Evolutionary conservation across 2,888 invertebrate genomes (phyloP).

Genomic region (Apamea sordens): DNA sequence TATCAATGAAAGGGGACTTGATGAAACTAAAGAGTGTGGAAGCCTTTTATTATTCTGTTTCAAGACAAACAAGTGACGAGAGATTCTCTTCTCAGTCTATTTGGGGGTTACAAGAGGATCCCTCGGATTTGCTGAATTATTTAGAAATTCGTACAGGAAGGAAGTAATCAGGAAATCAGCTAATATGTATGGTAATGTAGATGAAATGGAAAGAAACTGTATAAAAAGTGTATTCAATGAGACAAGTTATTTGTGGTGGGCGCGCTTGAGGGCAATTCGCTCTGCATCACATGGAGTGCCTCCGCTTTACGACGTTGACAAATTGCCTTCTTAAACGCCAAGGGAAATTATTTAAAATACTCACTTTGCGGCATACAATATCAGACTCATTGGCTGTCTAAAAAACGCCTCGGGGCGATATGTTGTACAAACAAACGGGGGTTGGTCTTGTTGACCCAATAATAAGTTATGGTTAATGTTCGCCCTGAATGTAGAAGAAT

Average conservation of each 20-base stretch:
- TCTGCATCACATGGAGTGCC: slow-evolving; percentile 55
- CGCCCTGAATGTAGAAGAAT: slow-evolving; percentile 4
- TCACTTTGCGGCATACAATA: slow-evolving; percentile 56
- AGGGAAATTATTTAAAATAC: slow-evolving; percentile 80
- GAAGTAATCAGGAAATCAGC: slow-evolving; percentile 57
- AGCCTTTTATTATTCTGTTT: slow-evolving; percentile 29
- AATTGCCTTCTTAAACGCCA: slow-evolving; percentile 73
- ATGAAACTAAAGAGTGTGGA: neutral
- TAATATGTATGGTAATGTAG: slow-evolving; percentile 60
- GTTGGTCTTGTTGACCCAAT: slow-evolving; percentile 11
- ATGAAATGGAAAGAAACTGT: slow-evolving; percentile 52
- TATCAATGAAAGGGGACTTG: too few species aligned
- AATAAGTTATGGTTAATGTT: slow-evolving; percentile 11
- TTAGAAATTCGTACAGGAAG: slow-evolving; percentile 41
- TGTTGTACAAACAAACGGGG: neutral
- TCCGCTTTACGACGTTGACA: slow-evolving; percentile 75
- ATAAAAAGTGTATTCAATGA: slow-evolving; percentile 58
- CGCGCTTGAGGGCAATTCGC: slow-evolving; percentile 40
- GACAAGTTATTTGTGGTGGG: slow-evolving; percentile 44
- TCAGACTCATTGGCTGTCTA: slow-evolving; percentile 43
- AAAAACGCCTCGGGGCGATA: slow-evolving; percentile 24
- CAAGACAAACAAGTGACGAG: slow-evolving; percentile 25
- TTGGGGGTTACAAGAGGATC: slow-evolving; percentile 27
- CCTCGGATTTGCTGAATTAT: slow-evolving; percentile 46
- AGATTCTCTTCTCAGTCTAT: slow-evolving; percentile 18